phyloP scores from a whole-genome alignment of 2,113 vertebrate genomes.

The Paramormyrops kingsleyae region DNA sequence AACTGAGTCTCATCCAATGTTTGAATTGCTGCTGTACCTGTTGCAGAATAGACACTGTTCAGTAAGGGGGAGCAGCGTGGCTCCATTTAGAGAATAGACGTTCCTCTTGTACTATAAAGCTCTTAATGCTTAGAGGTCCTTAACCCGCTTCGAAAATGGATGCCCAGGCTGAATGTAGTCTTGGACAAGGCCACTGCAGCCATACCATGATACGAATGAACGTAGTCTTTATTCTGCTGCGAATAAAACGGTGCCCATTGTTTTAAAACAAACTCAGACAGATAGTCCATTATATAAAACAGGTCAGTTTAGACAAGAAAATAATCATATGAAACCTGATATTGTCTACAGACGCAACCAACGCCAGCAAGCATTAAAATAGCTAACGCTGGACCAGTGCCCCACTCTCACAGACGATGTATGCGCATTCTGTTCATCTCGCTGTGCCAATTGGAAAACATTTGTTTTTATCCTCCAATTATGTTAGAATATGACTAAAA shows the following conservation, averaged over 20 bases:
- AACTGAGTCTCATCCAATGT: neutral
- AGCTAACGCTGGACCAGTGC: conserved; percentile 1
- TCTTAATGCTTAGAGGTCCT: neutral
- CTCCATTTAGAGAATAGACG: neutral
- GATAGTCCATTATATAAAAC: neutral
- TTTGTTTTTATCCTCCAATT: neutral
- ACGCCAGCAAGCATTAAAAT: neutral
- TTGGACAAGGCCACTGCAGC: neutral
- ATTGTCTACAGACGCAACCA: neutral
- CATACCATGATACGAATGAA: neutral
- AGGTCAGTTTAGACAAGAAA: neutral
- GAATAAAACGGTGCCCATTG: neutral
- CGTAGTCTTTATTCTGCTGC: neutral
- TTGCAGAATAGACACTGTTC: neutral
- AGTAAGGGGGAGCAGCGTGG: neutral
- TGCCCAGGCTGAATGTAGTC: neutral
- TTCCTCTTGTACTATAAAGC: neutral
- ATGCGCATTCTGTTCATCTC: neutral
- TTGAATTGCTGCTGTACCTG: neutral
- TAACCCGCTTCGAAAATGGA: neutral
- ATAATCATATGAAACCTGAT: neutral
- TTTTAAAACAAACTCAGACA: neutral
- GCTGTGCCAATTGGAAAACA: conserved; percentile 5
- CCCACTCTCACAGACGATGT: neutral
- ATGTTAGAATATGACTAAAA: neutral